Evolutionary conservation across 2,888 invertebrate genomes (phyloP), one percentile per base, ranked within the genome.

Genomic region (Pristionchus entomophagus): DNA sequence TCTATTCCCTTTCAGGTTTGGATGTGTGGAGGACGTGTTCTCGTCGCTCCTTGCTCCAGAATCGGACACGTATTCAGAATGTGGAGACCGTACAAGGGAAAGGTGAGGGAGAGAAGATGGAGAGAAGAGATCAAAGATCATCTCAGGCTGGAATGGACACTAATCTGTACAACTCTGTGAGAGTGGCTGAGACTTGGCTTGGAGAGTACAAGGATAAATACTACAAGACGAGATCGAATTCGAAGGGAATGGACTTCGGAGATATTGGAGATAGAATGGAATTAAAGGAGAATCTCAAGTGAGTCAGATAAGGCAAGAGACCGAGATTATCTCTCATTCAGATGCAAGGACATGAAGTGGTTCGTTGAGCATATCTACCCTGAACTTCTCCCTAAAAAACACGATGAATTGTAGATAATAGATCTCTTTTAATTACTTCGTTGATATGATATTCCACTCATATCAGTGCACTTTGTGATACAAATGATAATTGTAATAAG

Each of bases 101-200:
- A 82, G 65, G 80, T 53, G 26, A 49, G 51, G 62, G n/a, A 49
- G 14, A 38, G 19, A 32, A 84, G 49, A 51, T n/a, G n/a, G 51
- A 77, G 19, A 3, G 29, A 35, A 69, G 17, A 49, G 32, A 77
- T 4, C 41, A 35, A 26, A 56, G 22, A 77, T 51, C 1, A 73
- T 69, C 69, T 26, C 77, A 88, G 89, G 59, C 91, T 94, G 98
- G 99, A 93, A 96, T 98, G 83, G 94, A 94, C 95, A 96, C 96
- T 88, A 96, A 98, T 96, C 86, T 91, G 93, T 97, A 98, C 95
- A 99, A 99, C 95, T 97, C 98, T 92, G 97, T 98, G 93, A 96
- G 99, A 93, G 97, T 98, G 93, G 99, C 98, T 93, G 97, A 98
- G 95, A 99, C 99, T 93, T 99, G 99, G 99, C 97, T 99, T 96